phyloP scores from a whole-genome alignment of 2,797 vertebrate genomes.

The Passerculus sandwichensis region DNA sequence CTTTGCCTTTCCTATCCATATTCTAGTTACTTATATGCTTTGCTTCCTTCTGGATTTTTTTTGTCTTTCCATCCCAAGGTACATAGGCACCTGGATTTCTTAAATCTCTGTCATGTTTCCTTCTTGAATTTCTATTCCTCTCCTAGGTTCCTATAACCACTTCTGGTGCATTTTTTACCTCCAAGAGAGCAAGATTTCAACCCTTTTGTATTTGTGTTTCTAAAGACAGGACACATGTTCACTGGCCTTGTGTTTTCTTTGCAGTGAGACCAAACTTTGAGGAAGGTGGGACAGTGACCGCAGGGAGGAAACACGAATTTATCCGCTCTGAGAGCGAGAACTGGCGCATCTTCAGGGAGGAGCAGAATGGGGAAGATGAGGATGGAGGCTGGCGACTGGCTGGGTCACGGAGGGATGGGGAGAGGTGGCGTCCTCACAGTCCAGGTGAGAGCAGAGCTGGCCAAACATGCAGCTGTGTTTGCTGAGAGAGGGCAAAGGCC shows the following conservation, averaged over 20 bases:
- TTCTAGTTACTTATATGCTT: not conserved
- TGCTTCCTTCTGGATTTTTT: not conserved
- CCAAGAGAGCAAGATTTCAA: not conserved
- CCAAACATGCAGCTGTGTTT: not conserved
- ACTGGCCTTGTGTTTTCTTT: slow-evolving; percentile 42
- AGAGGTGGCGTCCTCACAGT: slow-evolving; percentile 91
- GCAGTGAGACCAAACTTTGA: slow-evolving; percentile 94
- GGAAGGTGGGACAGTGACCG: slow-evolving; percentile 81
- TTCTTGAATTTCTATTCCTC: not conserved
- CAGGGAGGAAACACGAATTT: slow-evolving; percentile 93
- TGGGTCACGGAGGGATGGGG: slow-evolving; percentile 87
- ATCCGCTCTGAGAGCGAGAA: slow-evolving; percentile 96
- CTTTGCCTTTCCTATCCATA: not conserved
- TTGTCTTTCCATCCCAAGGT: not conserved
- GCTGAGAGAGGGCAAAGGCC: not conserved
- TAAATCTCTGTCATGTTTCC: not conserved
- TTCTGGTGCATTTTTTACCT: not conserved
- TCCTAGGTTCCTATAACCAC: not conserved
- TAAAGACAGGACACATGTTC: not conserved
- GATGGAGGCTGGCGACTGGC: slow-evolving; percentile 89
- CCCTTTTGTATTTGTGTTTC: not conserved
- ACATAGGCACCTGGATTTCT: not conserved
- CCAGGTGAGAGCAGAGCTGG: slow-evolving; percentile 82
- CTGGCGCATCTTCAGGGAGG: slow-evolving; percentile 94
- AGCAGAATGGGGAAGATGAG: slow-evolving; percentile 93